Evolutionary conservation across 2,888 invertebrate species (phyloP), one percentile per base, ranked within the genome.

Genomic region (Zhuqinia jingwanae): DNA sequence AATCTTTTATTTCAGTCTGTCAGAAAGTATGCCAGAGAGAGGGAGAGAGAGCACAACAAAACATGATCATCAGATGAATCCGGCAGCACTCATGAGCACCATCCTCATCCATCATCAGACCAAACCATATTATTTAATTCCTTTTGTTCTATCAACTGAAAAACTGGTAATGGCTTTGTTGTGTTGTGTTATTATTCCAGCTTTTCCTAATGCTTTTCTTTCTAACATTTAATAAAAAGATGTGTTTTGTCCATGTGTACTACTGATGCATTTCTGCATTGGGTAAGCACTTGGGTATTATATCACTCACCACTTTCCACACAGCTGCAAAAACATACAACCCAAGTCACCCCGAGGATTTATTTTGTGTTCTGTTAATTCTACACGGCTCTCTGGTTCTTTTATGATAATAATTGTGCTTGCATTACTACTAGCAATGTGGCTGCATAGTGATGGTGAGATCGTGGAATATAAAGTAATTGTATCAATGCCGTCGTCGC

Each of bases 161-260:
- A 68, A 65, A 70, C 15, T 47, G 70, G 70, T 47, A 47, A 70
- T 70, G 70, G 47, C 27, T 13, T 70, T 70, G 70, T 50, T 50
- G 22, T 70, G 70, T 50, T 50, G 22, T 47, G 47, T 50, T 50
- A 6, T 47, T 25, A 27, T n/a, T 70, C n/a, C 70, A 25, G 60
- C 25, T 70, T 70, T 70, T 22, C 42, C 70, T 27, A 70, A 47
- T 47, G 22, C 47, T 68, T 45, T 22, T 10, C 27, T 30, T n/a
- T 27, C 36, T 65, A 65, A 6, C 17, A 42, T 42, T 2, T 65
- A 27, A 65, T 65, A 42, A 36, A 20, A 15, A 1, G 5, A 27
- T 27, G 2, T 25, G 25, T 3, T 15, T 27, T 11, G 27, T 56
- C 13, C 15, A 56, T 22, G 5, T 56, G 53, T 17, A n/a, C 17